These are phyloP conservation scores for Sebastes umbrosus DNA, from an alignment of 2,797 vertebrate species.

Conservation along the genomic window DNA sequence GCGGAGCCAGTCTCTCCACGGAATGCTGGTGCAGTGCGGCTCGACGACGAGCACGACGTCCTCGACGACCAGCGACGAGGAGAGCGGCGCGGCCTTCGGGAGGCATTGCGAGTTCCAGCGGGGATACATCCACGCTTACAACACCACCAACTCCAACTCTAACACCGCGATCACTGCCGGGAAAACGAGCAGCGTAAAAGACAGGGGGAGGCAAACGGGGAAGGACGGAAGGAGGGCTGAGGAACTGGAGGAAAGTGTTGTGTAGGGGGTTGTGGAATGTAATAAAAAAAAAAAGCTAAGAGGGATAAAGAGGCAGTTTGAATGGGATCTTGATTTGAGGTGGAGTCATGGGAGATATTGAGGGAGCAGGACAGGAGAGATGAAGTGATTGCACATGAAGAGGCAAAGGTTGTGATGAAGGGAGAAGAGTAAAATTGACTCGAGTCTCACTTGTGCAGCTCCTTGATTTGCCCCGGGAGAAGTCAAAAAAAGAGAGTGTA, in stretches of 20 bases:
- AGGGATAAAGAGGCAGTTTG: slow-evolving; percentile 23
- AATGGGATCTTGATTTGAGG: slow-evolving; percentile 46
- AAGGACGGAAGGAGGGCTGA: slow-evolving; percentile 37
- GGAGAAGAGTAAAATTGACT: slow-evolving; percentile 3
- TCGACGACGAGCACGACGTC: slow-evolving; percentile 73
- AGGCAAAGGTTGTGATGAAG: slow-evolving; percentile 18
- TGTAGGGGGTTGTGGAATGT: slow-evolving; percentile 34
- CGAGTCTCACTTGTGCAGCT: slow-evolving; percentile 36
- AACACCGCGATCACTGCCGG: slow-evolving; percentile 64
- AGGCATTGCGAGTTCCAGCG: slow-evolving; percentile 58
- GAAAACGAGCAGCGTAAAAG: slow-evolving; percentile 74
- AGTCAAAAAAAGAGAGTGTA: slow-evolving; percentile 11
- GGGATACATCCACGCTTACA: slow-evolving; percentile 81
- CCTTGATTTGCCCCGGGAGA: slow-evolving; percentile 40
- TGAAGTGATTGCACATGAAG: slow-evolving; percentile 27
- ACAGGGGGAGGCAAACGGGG: slow-evolving; percentile 75
- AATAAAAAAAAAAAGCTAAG: background rate
- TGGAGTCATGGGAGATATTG: slow-evolving; percentile 19
- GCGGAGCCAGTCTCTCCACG: slow-evolving; percentile 92
- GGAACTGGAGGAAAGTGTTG: slow-evolving; percentile 76
- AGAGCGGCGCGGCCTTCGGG: slow-evolving; percentile 34
- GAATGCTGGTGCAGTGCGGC: slow-evolving; percentile 88
- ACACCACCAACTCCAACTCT: slow-evolving; percentile 83
- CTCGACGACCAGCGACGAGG: slow-evolving; percentile 69
- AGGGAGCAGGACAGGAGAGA: background rate